phyloP scores from a whole-genome alignment of 1,140 invertebrate species.

The Diorhabda elongata region DNA sequence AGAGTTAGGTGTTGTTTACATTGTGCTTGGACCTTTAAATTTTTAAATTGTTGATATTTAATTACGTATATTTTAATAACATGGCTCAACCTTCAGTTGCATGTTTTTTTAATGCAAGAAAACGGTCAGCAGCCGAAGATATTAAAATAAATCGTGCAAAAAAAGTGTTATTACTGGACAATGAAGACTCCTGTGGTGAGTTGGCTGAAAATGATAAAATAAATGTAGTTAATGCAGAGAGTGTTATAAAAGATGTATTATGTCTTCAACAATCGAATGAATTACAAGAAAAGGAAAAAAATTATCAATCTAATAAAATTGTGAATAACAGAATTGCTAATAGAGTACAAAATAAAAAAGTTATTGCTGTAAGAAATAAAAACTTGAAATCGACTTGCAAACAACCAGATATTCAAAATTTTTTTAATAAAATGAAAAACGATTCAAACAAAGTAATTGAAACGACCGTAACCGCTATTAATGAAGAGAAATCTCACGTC shows the following conservation, averaged over 20 bases:
- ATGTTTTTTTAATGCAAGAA: constrained; percentile 64
- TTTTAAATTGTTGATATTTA: constrained; percentile 32
- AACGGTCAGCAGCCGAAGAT: constrained; percentile 63
- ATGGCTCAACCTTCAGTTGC: constrained; percentile 70
- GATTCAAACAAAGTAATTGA: constrained; percentile 19
- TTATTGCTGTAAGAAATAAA: constrained; percentile 18
- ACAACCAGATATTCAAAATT: constrained; percentile 26
- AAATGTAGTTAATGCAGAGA: background rate
- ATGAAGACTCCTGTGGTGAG: constrained; percentile 4
- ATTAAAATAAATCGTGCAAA: constrained; percentile 54
- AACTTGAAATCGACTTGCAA: constrained; percentile 22
- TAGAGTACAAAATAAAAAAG: constrained; percentile 20
- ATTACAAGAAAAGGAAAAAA: constrained; percentile 27
- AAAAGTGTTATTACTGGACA: constrained; percentile 56
- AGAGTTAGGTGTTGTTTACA: background rate
- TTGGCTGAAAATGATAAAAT: constrained; percentile 7
- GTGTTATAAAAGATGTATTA: constrained; percentile 21
- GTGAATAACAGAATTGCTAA: constrained; percentile 4
- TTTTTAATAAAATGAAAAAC: constrained; percentile 30
- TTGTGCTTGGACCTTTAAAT: constrained; percentile 22
- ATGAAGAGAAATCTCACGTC: constrained; percentile 19
- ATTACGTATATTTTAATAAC: constrained; percentile 20
- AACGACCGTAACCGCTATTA: background rate
- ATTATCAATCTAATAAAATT: constrained; percentile 16
- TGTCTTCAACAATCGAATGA: constrained; percentile 8